These are phyloP conservation scores for Hypotaenidia okinawae DNA, from an alignment of 2,797 vertebrate genomes.

Conservation along the genomic window DNA sequence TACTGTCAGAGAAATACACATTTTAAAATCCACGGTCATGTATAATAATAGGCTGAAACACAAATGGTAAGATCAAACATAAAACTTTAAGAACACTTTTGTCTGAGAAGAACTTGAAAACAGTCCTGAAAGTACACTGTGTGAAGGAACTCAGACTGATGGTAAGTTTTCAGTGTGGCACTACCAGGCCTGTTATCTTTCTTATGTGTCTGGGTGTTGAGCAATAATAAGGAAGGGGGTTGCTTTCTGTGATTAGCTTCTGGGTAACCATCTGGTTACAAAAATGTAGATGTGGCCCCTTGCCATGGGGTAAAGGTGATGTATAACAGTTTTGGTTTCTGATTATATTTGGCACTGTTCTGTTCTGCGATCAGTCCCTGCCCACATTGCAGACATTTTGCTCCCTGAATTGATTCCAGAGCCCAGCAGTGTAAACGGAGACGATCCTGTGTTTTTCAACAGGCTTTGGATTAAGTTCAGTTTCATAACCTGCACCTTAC, in stretches of 20 bases:
- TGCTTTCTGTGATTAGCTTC: background rate
- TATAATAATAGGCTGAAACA: slow-evolving; percentile 34
- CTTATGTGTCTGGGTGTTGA: background rate
- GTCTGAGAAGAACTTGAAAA: background rate
- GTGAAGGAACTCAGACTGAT: background rate
- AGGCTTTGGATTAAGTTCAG: background rate
- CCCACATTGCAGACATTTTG: background rate
- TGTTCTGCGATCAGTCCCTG: background rate
- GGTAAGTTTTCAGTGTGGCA: background rate
- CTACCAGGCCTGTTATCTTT: background rate
- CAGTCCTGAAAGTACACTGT: background rate
- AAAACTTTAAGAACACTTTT: background rate
- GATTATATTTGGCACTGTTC: background rate
- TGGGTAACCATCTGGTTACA: background rate
- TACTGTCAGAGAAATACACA: slow-evolving; percentile 17
- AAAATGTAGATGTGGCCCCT: background rate
- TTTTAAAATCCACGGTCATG: slow-evolving; percentile 3
- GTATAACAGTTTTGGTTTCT: background rate
- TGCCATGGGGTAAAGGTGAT: background rate
- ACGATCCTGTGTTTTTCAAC: background rate
- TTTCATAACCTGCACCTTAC: background rate
- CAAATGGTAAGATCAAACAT: background rate
- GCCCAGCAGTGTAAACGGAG: background rate
- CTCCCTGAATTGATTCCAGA: background rate
- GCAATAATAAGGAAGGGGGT: slow-evolving; percentile 11